Percentiles rank a stretch among this genome's conserved stretches.
These are phyloP conservation scores for Equus quagga DNA, from an alignment of 2,113 vertebrate species.

Conservation along the genomic window DNA sequence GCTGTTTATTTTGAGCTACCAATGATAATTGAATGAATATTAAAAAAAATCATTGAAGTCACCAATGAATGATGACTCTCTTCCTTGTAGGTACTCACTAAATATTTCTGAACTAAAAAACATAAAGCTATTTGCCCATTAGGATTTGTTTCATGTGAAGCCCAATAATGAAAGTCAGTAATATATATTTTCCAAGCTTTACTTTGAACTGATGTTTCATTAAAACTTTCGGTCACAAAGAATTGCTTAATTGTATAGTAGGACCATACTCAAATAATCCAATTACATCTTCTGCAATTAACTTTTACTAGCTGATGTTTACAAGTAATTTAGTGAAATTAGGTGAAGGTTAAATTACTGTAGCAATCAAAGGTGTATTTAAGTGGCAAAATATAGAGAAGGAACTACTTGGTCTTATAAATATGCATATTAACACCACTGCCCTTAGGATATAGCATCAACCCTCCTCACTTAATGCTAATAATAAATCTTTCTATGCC, in stretches of 20 bases:
- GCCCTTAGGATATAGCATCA: conserved; percentile 47
- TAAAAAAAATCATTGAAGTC: neutral
- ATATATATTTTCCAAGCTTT: conserved; percentile 29
- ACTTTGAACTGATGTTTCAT: conserved; percentile 54
- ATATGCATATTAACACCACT: conserved; percentile 59
- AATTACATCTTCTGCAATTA: conserved; percentile 77
- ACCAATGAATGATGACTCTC: neutral
- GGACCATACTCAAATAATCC: conserved; percentile 52
- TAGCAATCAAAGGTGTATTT: conserved; percentile 70
- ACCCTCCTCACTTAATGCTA: conserved; percentile 10
- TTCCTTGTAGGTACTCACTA: neutral
- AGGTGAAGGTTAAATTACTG: conserved; percentile 74
- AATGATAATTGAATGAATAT: neutral
- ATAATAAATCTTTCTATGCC: conserved; percentile 30
- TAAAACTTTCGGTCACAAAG: conserved; percentile 57
- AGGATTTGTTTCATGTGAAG: neutral
- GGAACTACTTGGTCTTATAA: conserved; percentile 57
- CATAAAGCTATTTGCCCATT: neutral
- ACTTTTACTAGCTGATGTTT: conserved; percentile 71
- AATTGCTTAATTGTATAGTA: conserved; percentile 65
- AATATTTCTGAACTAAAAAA: conserved; percentile 6
- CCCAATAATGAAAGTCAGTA: neutral
- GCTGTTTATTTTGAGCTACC: neutral
- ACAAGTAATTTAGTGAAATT: conserved; percentile 72
- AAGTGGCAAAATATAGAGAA: conserved; percentile 66